These are phyloP conservation scores for Oscarella lobularis DNA, from an alignment of 37 sponge, comb jelly and placozoan species.

Conservation along the genomic window DNA sequence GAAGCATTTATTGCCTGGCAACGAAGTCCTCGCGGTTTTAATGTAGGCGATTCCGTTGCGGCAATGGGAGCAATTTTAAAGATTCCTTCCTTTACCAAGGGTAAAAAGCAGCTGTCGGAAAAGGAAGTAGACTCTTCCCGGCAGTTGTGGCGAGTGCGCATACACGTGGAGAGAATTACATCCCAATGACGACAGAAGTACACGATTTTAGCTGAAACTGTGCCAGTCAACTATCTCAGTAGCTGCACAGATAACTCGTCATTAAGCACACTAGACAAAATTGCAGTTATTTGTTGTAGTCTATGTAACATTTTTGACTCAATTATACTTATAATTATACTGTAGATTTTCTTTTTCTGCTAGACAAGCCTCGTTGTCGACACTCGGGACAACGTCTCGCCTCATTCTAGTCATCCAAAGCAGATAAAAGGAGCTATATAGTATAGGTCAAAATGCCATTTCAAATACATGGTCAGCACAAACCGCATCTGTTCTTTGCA, in stretches of 20 bases:
- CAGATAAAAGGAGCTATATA: too few relatives aligned
- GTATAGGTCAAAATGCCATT: too few relatives aligned
- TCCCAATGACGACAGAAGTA: conserved; percentile 35
- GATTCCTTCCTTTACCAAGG: conserved; percentile 33
- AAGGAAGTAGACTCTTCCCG: conserved; percentile 30
- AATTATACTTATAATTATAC: too few relatives aligned
- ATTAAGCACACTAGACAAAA: conserved; percentile 27
- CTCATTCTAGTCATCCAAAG: too few relatives aligned
- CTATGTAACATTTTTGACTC: conserved; percentile 28
- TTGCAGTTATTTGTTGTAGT: conserved; percentile 34
- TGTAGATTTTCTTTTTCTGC: not conserved
- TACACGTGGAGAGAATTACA: conserved; percentile 54
- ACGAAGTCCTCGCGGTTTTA: conserved; percentile 36
- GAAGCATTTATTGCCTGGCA: conserved; percentile 12
- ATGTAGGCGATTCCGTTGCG: conserved; percentile 19
- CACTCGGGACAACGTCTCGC: conserved; percentile 15
- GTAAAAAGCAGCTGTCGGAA: conserved; percentile 41
- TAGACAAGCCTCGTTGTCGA: not conserved
- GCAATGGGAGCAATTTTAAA: conserved; percentile 28
- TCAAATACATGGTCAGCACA: too few relatives aligned
- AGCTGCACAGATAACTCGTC: conserved; percentile 6
- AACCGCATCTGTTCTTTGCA: too few relatives aligned
- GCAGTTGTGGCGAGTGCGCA: conserved; percentile 24
- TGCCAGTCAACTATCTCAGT: conserved; percentile 37
- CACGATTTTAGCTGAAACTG: conserved; percentile 24